A percentile compares a stretch with the other conserved stretches of the same genome.
Conservation (phyloP, 2,797 vertebrate species). For the Gymnoscopelus microlampas region DNA sequence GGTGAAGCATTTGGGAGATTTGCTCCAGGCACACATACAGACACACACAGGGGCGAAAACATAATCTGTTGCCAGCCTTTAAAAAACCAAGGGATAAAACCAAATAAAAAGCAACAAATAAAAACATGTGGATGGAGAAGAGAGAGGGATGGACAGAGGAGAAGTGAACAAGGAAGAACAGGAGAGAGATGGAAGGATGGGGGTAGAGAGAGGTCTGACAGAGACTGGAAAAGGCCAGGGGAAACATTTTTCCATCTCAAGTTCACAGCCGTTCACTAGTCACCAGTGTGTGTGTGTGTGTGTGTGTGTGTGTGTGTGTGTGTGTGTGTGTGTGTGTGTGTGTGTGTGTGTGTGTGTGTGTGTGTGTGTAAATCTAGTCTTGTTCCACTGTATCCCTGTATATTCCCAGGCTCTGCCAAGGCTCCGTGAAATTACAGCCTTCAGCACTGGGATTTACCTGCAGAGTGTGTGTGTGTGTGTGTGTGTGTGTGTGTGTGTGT, state of each 20-base stretch:
- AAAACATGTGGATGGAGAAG: neutral
- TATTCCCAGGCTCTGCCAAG: constrained; percentile 31
- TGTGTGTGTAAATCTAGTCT: constrained; percentile 28
- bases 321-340: constrained; percentile 1
- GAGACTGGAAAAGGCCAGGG: constrained; percentile 10
- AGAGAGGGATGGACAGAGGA: neutral
- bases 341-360: constrained; percentile 12
- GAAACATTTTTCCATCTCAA: constrained; percentile 45
- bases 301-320: constrained; percentile 24
- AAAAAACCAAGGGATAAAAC: neutral
- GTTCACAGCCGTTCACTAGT: constrained; percentile 35
- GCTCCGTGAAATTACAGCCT: constrained; percentile 30
- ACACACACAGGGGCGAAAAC: no score
- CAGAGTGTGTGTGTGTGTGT: constrained; percentile 16
- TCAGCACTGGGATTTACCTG: constrained; percentile 29
- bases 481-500: constrained; percentile 8
- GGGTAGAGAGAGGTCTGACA: constrained; percentile 10
- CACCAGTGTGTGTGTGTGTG: constrained; percentile 24
- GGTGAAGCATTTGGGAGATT: no score
- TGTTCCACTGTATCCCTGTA: constrained; percentile 27
- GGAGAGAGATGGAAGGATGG: neutral
- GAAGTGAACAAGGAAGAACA: neutral
- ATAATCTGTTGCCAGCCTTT: no score
- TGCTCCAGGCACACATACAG: no score
- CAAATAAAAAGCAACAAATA: neutral